Evolutionary conservation across 2,113 vertebrate genomes (phyloP), one percentile per base, ranked within the genome.

Genomic region (Naja naja): DNA sequence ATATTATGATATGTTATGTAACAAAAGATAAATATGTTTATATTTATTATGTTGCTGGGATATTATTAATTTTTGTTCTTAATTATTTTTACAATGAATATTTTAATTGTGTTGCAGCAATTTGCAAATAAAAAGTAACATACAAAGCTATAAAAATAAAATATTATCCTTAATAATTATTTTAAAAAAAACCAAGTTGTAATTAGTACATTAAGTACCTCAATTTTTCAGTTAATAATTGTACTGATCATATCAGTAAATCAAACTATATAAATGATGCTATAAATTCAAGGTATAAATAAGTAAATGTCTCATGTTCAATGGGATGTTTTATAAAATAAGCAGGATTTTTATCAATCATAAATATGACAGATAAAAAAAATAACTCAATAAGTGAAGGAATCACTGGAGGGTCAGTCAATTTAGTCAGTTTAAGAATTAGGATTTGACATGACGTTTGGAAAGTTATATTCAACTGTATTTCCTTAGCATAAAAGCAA

Each of bases 321-420:
- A 89, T 23, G 52, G 45, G 43, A 93, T 92, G 34, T 74, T 88
- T n/a, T 34, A 91, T 53, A n/a, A 90, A 91, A 25, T 43, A 88
- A 93, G 27, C 64, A 34, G 1, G 92, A 74, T 54, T 93, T 92
- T 3, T 43, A 88, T 81, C 22, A 89, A 93, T 85, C 85, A 93
- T 34, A 91, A 88, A 89, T 39, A 25, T 5, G 39, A 81, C 18
- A 14, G 85, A 52, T n/a, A 11, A 53, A 87, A 87, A 91, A 87
- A 87, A 91, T 12, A 64, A 4, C n/a, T 91, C 18, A 11, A 3
- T 85, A 27, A 56, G 10, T 39, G 34, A 85, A 85, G 23, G 53
- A 81, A 25, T 39, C 49, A 90, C 22, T 55, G 14, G 12, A 54
- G 52, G 22, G n/a, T 69, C 11, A 86, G 39, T 39, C 22, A 58